Evolutionary conservation across 1,140 invertebrate genomes (phyloP), one percentile per base, ranked within the genome.

Genomic region (Acyrthosiphon pisum): DNA sequence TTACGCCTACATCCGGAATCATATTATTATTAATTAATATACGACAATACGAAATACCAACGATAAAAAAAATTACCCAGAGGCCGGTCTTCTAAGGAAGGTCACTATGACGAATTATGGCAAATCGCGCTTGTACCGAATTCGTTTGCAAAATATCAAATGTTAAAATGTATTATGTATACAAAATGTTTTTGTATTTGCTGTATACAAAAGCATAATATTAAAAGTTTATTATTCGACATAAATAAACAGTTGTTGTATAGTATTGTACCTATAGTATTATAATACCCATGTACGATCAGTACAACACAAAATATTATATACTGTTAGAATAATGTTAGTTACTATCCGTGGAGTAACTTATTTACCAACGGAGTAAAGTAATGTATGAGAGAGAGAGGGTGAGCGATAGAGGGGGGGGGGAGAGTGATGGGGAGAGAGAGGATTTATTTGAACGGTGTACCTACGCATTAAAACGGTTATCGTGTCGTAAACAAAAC

Each of bases 371-470:
- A 76, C 14, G 30, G n/a, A 37, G 81, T 83, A 83, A 83, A 37
- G 83, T 41, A 84, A 84, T 84, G 14, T 22, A 41, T 23, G n/a
- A 81, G n/a, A 35, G 35, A 56, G 0, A 23, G 2, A 56, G 23
- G 26, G 23, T 8, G 1, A 14, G 26, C 3, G 41, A 41, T 2
- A 41, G 41, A 41, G 41, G 0, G 41, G 4, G 41, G 41, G 4
- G 41, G 0, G 41, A 41, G 41, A 37, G 37, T 37, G 37, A 37
- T 37, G 2, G 37, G 14, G 37, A 11, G 22, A 22, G 2, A 84
- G 48, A 53, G 35, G 50, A 89, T 89, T 89, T 53, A 41, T 89
- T 56, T 89, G 53, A 53, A 89, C 87, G 41, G 20, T 11, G 88
- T 9, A 41, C 41, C 41, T 41, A 3, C 60, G 60, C 88, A 56